A percentile compares a stretch with the other conserved stretches of the same genome.
Evolutionary conservation across 2,113 vertebrate species (phyloP).

Genomic region (Amphiprion percula): DNA sequence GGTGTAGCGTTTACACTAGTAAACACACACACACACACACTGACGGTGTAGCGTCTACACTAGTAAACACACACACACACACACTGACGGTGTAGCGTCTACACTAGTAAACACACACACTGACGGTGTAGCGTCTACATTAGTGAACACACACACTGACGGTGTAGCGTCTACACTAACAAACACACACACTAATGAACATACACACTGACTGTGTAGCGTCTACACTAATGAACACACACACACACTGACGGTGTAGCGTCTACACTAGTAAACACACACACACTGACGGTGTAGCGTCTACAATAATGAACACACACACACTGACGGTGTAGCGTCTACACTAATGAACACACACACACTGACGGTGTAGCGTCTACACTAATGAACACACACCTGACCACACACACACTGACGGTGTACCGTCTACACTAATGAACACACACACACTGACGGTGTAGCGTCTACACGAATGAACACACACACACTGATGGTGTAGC

Average conservation of each 20-base stretch:
- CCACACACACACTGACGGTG: no score
- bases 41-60: constrained; percentile 20
- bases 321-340: no score
- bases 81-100: constrained; percentile 9
- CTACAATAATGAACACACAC: constrained; percentile 36
- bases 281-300: not conserved
- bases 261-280: not conserved
- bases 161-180: no score
- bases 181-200: no score
- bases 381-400: constrained; percentile 4
- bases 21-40: not conserved
- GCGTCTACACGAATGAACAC: constrained; percentile 32
- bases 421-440: not conserved
- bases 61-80: constrained; percentile 26
- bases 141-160: no score
- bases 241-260: not conserved
- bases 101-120: constrained; percentile 33
- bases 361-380: no score
- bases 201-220: no score
- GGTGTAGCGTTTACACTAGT: no score
- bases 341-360: not conserved
- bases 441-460: not conserved
- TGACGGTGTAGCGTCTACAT: no score
- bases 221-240: no score
- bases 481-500: not conserved